Evolutionary conservation across 2,888 invertebrate species (phyloP).

Genomic region (Baccha elongata): DNA sequence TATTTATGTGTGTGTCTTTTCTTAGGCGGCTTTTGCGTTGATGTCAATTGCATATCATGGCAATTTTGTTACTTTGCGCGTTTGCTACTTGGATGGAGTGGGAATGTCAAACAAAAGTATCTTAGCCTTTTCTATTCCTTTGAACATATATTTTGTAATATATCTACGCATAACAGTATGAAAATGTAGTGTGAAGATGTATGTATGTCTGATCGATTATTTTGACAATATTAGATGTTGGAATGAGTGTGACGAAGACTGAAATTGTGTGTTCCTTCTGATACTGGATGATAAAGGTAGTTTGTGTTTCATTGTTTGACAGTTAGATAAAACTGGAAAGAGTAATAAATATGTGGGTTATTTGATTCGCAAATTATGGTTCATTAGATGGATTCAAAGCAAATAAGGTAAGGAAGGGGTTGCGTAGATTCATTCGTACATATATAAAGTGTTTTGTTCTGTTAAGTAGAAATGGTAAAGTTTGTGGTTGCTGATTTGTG

Average conservation of each 20-base stretch:
- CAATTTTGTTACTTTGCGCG: constrained; percentile 48
- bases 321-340: background rate
- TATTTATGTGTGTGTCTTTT: constrained; percentile 54
- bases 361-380: constrained; percentile 6
- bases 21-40: constrained; percentile 45
- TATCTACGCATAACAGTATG: no score
- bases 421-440: no score
- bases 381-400: constrained; percentile 27
- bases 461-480: no score
- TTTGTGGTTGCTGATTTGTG: no score
- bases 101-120: constrained; percentile 41
- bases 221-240: constrained; percentile 20
- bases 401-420: background rate
- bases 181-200: background rate
- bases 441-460: no score
- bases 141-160: background rate
- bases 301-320: constrained; percentile 26
- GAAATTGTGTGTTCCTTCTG: constrained; percentile 4
- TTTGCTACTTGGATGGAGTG: constrained; percentile 38
- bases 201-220: constrained; percentile 44
- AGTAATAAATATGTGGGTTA: background rate
- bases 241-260: constrained; percentile 27
- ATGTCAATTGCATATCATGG: constrained; percentile 68
- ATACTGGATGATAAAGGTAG: no score
- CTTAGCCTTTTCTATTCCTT: constrained; percentile 16